Evolutionary conservation across 2,113 vertebrate genomes (phyloP), one percentile per base, ranked within the genome.

Genomic region (Salminus brasiliensis): DNA sequence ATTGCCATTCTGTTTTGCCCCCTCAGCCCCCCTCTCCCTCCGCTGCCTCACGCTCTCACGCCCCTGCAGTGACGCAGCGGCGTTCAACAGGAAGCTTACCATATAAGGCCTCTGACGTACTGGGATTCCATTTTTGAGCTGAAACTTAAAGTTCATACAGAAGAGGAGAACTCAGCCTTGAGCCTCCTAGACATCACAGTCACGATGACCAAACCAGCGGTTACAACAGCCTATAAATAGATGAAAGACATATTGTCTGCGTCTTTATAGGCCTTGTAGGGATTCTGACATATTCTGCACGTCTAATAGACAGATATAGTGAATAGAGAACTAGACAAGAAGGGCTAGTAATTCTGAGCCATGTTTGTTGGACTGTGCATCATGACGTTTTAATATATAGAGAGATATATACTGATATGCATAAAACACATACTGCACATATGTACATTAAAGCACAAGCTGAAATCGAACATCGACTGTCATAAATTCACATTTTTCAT

Each of bases 41-140:
- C 62, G 7, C 53, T 60, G 13, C 13, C 72, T 45, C 53, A 66
- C 74, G 72, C 77, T 74, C 78, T n/a, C 47, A 52, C 78, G 82
- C 81, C 74, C 62, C 65, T 68, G 41, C 47, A 21, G 72, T 85
- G 79, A 83, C 75, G 80, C 59, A 41, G 75, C 60, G 68, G 27
- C 41, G 72, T 43, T 60, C 36, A 52, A 78, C 70, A 85, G 85
- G 81, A 85, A 84, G 73, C 67, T 78, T 69, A 3, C 87, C 84
- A 85, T 85, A 88, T 83, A 87, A 80, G 85, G 85, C 81, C 72
- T 83, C 36, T 78, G 81, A 88, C 85, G 87, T 87, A 76, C 67
- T 63, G 83, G 81, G 81, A 87, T 84, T 81, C 84, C 75, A 81
- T 74, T 72, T 80, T 65, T 65, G 32, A 66, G 30, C 66, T 55